phyloP scores from a whole-genome alignment of 2,888 invertebrate species.

The Trilocha varians region DNA sequence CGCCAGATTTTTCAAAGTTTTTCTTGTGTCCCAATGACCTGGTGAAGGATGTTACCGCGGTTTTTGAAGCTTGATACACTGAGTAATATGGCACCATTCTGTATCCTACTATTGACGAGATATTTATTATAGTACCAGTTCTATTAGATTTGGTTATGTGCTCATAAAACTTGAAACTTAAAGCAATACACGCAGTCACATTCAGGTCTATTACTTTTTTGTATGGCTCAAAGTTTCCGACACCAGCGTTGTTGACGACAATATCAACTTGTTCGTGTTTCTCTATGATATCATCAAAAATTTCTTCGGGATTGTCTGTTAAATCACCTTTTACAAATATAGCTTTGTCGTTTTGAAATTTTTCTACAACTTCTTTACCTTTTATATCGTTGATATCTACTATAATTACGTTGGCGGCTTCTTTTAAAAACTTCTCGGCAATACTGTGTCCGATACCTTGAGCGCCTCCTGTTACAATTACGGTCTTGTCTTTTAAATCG shows the following conservation, averaged over 20 bases:
- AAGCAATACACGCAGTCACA: background rate
- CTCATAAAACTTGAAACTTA: background rate
- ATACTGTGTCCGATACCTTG: conserved; percentile 41
- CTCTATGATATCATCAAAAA: background rate
- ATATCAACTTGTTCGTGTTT: background rate
- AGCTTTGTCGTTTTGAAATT: background rate
- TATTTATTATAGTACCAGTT: background rate
- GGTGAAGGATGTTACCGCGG: background rate
- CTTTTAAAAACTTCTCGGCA: conserved; percentile 39
- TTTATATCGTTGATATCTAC: background rate
- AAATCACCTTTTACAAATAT: background rate
- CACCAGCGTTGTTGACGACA: conserved; percentile 38
- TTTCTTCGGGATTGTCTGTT: background rate
- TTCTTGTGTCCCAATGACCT: background rate
- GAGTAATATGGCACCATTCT: background rate
- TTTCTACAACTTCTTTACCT: background rate
- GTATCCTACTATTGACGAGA: background rate
- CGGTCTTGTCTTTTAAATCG: no score
- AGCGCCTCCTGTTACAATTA: no score
- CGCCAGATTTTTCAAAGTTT: background rate
- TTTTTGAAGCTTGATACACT: background rate
- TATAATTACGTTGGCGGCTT: background rate
- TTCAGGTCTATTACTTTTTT: background rate
- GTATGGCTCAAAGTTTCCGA: background rate
- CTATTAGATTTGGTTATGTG: background rate